Base-by-base conservation (phyloP, 2,888 invertebrate species). In the Suillia variegata region DNA sequence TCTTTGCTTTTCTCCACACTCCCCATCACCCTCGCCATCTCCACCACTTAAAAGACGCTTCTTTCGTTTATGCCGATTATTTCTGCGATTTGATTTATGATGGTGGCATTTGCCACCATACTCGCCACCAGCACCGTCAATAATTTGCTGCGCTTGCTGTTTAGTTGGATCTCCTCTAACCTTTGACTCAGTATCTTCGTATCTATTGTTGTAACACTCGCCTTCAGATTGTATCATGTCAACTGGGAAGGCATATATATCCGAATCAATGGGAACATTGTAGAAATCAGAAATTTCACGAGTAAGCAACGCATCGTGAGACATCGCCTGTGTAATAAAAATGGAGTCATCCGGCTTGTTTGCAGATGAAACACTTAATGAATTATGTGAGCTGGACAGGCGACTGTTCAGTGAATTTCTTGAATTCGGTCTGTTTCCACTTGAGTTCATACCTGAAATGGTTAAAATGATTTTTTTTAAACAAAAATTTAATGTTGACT, bases 311-410 rank as follows among this genome's bases (percentile, higher is more conserved):
- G 92, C 90, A 75, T 93, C 93, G 75, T 93, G 93, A 1, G 93
- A 93, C 84, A 93, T 93, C 31, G 93, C 93, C 76, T 93, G 93
- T 1, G 93, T 93, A 67, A 93, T 93, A 77, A 93, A 93, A 75
- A 88, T 92, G 18, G 93, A 93, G 78, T 93, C 93, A 74, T 93
- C 93, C 1, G 87, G 88, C 81, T 89, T 90, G 72, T 91, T 89
- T 62, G 89, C 87, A 18, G 87, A 86, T 15, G 86, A 85, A 45
- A 87, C 84, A 65, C 90, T 88, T 61, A 93, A 84, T 1, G 93
- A 93, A 77, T 93, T 93, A 80, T 94, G 93, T 59, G 93, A 93
- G 76, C 92, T 92, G 49, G 93, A 93, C 17, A 93, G 84, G 2
- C 93, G 87, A 4, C 92, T 92, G 6, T 90, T 88, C 8, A 92